phyloP scores from a whole-genome alignment of 1,140 invertebrate genomes.

The Cyclargus thomasi region DNA sequence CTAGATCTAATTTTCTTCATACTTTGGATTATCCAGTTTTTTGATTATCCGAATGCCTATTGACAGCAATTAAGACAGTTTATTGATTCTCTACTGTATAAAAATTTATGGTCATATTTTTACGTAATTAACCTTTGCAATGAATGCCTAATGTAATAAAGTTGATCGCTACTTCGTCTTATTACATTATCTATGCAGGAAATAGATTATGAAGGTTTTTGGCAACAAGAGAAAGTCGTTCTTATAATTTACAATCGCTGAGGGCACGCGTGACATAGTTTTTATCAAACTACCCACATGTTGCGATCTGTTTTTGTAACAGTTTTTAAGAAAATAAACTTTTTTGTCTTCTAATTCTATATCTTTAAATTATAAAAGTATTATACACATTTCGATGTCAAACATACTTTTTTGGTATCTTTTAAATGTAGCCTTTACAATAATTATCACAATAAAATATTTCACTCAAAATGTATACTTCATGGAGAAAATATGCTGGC shows the following conservation, averaged over 20 bases:
- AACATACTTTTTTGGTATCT: too few species aligned
- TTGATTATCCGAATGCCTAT: too few species aligned
- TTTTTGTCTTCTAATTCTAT: too few species aligned
- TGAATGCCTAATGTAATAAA: constrained; percentile 7
- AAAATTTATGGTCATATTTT: neutral
- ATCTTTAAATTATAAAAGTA: too few species aligned
- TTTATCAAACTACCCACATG: neutral
- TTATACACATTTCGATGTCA: too few species aligned
- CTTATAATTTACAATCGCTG: constrained; percentile 18
- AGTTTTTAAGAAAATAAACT: too few species aligned
- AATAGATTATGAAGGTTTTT: constrained; percentile 1
- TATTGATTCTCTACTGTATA: too few species aligned
- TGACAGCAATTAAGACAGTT: too few species aligned
- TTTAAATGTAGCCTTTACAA: neutral
- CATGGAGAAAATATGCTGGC: neutral
- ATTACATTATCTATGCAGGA: neutral
- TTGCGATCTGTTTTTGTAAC: too few species aligned
- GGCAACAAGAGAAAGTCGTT: neutral
- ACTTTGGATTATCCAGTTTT: too few species aligned
- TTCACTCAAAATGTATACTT: too few species aligned
- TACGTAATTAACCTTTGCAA: neutral
- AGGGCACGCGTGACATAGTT: neutral
- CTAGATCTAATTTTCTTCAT: too few species aligned
- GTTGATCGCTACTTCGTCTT: neutral
- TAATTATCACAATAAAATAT: constrained; percentile 1